A percentile compares a stretch with the other conserved stretches of the same genome.
phyloP scores from a whole-genome alignment of 2,113 vertebrate genomes.

The Aphyosemion australe region DNA sequence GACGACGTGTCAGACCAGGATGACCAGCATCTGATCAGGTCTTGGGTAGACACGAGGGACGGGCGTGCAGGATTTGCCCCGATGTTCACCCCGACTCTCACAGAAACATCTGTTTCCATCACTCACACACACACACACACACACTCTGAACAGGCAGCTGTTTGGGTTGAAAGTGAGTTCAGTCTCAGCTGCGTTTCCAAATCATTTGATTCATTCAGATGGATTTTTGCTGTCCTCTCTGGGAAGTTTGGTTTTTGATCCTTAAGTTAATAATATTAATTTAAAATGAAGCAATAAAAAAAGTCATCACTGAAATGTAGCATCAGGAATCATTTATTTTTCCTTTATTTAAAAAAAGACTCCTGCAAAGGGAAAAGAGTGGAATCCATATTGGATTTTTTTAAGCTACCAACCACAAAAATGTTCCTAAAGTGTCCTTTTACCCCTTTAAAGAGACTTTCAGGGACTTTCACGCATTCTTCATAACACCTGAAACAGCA shows the following conservation, averaged over 20 bases:
- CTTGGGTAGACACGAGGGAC: constrained; percentile 32
- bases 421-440: no score
- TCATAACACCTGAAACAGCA: no score
- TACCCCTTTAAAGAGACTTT: no score
- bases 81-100: constrained; percentile 38
- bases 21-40: neutral
- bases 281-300: no score
- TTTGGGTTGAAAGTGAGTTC: constrained; percentile 34
- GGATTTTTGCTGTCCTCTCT: neutral
- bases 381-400: no score
- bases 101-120: constrained; percentile 49
- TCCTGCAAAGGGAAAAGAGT: no score
- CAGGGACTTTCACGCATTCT: no score
- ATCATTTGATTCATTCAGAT: neutral
- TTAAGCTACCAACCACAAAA: no score
- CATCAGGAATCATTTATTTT: no score
- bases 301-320: no score
- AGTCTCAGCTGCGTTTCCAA: neutral
- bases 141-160: constrained; percentile 22
- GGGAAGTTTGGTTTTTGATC: neutral
- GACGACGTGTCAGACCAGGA: neutral
- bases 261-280: no score
- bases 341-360: no score
- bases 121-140: neutral
- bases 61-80: constrained; percentile 18